Percentiles rank a stretch among this genome's conserved stretches.
phyloP scores from a whole-genome alignment of 2,797 vertebrate genomes.

The Cyclopterus lumpus region DNA sequence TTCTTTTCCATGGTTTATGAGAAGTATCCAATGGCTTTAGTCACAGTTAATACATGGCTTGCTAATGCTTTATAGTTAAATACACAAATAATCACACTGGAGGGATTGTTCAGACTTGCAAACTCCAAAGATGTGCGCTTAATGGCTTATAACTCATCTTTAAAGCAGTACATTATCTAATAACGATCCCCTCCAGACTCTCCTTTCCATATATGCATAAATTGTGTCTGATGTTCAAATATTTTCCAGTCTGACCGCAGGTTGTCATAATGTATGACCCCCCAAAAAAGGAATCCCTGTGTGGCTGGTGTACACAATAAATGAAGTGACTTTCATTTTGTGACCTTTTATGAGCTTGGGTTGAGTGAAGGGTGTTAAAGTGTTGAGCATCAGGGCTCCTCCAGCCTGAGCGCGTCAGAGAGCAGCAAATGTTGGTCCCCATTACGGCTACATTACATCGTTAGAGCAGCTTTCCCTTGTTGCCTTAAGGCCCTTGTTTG shows the following conservation, averaged over 20 bases:
- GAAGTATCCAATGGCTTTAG: not conserved
- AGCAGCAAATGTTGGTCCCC: slow-evolving; percentile 39
- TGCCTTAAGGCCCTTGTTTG: slow-evolving; percentile 32
- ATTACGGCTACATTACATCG: slow-evolving; percentile 37
- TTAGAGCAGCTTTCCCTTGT: slow-evolving; percentile 25
- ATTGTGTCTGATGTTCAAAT: not conserved
- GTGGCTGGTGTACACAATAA: not conserved
- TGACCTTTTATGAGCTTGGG: not conserved
- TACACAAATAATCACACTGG: not conserved
- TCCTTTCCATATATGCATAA: not conserved
- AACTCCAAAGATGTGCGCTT: not conserved
- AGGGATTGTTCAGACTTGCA: not conserved
- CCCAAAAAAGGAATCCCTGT: not conserved
- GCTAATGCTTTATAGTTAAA: not conserved
- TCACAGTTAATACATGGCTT: not conserved
- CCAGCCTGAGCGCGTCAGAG: slow-evolving; percentile 10
- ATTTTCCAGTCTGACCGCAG: not conserved
- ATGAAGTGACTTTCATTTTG: not conserved
- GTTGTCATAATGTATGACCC: not conserved
- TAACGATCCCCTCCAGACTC: not conserved
- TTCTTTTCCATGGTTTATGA: not conserved
- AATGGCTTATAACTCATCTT: not conserved
- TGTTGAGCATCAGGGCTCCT: slow-evolving; percentile 2
- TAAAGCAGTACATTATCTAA: not conserved
- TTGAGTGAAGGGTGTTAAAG: slow-evolving; percentile 15